Conservation (phyloP, 2,113 vertebrate species). For the Mellivora capensis region DNA sequence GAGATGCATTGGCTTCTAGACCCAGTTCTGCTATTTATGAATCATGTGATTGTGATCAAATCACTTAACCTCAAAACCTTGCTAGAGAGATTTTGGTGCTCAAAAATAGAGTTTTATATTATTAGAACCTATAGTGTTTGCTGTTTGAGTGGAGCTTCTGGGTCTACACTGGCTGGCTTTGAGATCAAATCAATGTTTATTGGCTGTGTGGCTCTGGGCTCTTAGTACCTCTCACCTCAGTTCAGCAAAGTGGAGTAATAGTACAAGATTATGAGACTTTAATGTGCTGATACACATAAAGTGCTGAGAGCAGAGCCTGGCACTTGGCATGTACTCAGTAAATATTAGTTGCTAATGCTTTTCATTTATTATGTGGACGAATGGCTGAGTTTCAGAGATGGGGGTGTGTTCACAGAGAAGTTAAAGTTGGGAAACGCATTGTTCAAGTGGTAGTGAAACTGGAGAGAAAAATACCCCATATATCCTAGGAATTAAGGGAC, state of each 20-base stretch:
- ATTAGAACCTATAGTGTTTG: not conserved
- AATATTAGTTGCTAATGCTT: not conserved
- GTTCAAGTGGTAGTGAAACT: not conserved
- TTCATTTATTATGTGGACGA: not conserved
- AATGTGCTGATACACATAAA: not conserved
- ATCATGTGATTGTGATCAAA: not conserved
- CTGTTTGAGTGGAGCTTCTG: not conserved
- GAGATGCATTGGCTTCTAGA: not conserved
- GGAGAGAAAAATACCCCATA: not conserved
- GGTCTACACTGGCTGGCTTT: not conserved
- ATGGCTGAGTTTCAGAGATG: not conserved
- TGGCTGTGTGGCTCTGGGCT: not conserved
- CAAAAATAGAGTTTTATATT: not conserved
- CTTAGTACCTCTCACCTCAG: not conserved
- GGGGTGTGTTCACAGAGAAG: not conserved
- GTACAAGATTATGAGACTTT: not conserved
- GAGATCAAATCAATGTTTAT: not conserved
- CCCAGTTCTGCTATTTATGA: not conserved
- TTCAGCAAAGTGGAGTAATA: not conserved
- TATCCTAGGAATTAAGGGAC: not conserved
- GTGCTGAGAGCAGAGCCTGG: not conserved
- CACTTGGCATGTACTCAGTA: not conserved
- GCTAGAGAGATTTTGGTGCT: not conserved
- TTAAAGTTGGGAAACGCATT: not conserved
- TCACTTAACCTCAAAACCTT: not conserved